Conservation (phyloP, 2,888 invertebrate species). For the Pyrochroa serraticornis region DNA sequence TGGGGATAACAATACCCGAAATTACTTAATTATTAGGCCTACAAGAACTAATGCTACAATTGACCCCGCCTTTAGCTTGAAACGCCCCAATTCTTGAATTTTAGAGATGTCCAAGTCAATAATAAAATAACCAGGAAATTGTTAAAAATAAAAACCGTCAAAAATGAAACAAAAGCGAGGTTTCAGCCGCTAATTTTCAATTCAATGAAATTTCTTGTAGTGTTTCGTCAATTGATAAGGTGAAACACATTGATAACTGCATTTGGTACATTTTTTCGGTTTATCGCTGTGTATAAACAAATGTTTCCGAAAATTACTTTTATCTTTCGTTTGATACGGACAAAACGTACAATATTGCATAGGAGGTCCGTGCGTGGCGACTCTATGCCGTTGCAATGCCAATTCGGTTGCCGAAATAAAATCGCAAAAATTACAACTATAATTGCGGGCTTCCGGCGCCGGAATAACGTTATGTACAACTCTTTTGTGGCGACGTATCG, state of each 20-base stretch:
- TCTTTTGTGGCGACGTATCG: slow-evolving; percentile 31
- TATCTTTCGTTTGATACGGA: slow-evolving; percentile 42
- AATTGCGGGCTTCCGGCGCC: slow-evolving; percentile 4
- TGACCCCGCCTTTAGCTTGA: no score
- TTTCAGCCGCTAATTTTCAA: no score
- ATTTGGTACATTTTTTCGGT: slow-evolving; percentile 40
- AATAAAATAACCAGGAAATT: no score
- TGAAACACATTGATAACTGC: slow-evolving; percentile 42
- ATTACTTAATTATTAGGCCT: no score
- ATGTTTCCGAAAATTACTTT: slow-evolving; percentile 46
- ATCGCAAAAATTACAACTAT: slow-evolving; percentile 25
- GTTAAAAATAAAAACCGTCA: no score
- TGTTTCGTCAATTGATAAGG: slow-evolving; percentile 46
- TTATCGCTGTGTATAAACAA: slow-evolving; percentile 44
- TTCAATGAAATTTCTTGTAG: slow-evolving; percentile 39
- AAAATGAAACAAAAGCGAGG: no score
- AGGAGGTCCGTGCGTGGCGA: slow-evolving; percentile 9
- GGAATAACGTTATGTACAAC: slow-evolving; percentile 14
- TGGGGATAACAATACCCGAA: no score
- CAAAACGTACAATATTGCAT: slow-evolving; percentile 38
- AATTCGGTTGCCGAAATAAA: slow-evolving; percentile 21
- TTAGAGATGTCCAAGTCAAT: no score
- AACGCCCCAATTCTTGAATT: no score
- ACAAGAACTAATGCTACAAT: no score
- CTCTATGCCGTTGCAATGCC: slow-evolving; percentile 18